Evolutionary conservation across 2,113 vertebrate genomes (phyloP), one percentile per base, ranked within the genome.

Genomic region (Oenanthe oenanthe): DNA sequence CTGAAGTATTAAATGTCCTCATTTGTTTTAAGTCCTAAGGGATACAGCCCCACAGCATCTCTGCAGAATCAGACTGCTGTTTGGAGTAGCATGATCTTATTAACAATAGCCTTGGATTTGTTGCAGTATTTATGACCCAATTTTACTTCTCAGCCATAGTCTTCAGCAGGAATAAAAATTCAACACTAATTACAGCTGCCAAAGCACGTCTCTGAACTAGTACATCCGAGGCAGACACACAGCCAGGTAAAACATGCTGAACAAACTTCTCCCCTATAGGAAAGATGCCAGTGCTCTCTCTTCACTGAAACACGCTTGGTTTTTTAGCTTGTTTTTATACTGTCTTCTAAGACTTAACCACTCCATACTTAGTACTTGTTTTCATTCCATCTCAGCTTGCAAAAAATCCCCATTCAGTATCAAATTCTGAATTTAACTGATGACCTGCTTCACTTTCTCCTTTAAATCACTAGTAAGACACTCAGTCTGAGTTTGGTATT

Each of bases 171-270:
- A 93, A 16, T 54, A 89, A 94, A 81, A 88, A 90, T 48, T 80
- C 82, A 86, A 48, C 88, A 29, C 38, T 85, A 85, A 90, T 70
- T 83, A 66, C 51, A 73, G 63, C 9, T 92, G 89, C 92, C 93
- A 93, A 96, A 88, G 68, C 89, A 94, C 22, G 1, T 76, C 77
- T 72, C 57, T 42, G 34, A 68, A 82, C 40, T 51, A 76, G 48
- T 63, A 78, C 43, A 89, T 86, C 87, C 7, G 2, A 89, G 17
- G 61, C 89, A 75, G 10, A 57, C 13, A 48, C 50, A 63, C 17
- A 79, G 92, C 92, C 90, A 95, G 92, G 85, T 90, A 96, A 94
- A 97, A 96, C 85, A 95, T 1, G 32, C 54, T 76, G 71, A 94
- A 96, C 67, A 91, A 88, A 93, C 58, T 34, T 89, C 51, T 70